phyloP scores from a whole-genome alignment of 2,888 invertebrate genomes.

The Drosophila prolongata region DNA sequence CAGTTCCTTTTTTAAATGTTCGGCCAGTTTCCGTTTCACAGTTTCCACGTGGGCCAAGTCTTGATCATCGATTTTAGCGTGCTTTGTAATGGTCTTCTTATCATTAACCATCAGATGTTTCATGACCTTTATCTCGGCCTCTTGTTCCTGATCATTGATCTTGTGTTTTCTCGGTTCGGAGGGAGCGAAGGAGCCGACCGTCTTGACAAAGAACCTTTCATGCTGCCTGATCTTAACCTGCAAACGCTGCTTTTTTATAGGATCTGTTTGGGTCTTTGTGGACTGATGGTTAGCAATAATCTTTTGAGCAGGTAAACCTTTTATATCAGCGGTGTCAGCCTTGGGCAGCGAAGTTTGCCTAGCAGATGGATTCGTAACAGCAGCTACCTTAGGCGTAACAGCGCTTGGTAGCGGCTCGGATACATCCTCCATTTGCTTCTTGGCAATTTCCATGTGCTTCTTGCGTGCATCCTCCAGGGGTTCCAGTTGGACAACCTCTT shows the following conservation, averaged over 20 bases:
- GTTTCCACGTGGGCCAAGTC: constrained; percentile 18
- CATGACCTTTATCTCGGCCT: neutral
- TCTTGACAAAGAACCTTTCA: constrained; percentile 23
- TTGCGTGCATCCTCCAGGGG: neutral
- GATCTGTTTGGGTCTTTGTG: constrained; percentile 16
- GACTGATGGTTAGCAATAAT: constrained; percentile 19
- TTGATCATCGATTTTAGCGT: neutral
- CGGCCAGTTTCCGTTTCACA: constrained; percentile 48
- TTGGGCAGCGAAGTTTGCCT: constrained; percentile 7
- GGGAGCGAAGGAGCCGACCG: neutral
- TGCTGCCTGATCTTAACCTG: constrained; percentile 37
- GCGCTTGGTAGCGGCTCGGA: neutral
- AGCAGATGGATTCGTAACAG: constrained; percentile 2
- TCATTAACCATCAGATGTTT: constrained; percentile 4
- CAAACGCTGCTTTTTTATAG: constrained; percentile 19
- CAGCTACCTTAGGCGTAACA: constrained; percentile 9
- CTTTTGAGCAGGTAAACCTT: constrained; percentile 5
- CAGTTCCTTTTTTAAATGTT: constrained; percentile 48
- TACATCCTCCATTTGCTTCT: neutral
- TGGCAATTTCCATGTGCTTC: neutral
- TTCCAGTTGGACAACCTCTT: neutral
- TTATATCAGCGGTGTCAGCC: constrained; percentile 8
- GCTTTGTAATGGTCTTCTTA: neutral
- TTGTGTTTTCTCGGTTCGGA: neutral
- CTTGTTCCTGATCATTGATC: neutral